Evolutionary conservation across 2,888 invertebrate genomes (phyloP).

Genomic region (Pseudococcus longispinus): DNA sequence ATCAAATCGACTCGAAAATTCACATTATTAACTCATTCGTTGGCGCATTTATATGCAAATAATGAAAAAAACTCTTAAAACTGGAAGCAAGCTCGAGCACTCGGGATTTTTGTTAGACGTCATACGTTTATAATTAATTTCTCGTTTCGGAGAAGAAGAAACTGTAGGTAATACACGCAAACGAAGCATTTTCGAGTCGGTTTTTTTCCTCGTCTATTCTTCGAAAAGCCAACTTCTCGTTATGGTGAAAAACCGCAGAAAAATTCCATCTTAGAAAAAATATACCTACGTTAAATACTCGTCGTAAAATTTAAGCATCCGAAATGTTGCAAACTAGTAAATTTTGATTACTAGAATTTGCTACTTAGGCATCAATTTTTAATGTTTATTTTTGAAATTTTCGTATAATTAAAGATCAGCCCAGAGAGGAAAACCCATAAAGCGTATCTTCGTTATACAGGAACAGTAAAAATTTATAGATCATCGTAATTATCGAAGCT

Average conservation of each 20-base stretch:
- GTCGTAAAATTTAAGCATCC: background rate
- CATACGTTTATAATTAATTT: background rate
- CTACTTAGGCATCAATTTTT: background rate
- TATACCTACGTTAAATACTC: background rate
- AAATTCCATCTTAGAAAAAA: background rate
- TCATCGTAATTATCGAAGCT: background rate
- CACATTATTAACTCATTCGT: background rate
- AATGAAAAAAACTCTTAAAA: background rate
- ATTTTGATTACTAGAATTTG: background rate
- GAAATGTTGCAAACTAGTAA: background rate
- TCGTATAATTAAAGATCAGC: background rate
- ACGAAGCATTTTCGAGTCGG: background rate
- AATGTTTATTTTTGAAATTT: background rate
- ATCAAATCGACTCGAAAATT: background rate
- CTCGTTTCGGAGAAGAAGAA: constrained; percentile 12
- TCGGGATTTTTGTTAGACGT: background rate
- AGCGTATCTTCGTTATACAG: background rate
- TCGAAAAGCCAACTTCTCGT: background rate
- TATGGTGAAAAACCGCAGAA: background rate
- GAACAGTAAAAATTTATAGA: background rate
- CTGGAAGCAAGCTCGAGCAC: background rate
- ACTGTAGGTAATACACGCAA: background rate
- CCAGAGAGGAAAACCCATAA: background rate
- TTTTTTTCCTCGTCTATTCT: background rate
- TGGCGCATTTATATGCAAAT: background rate